Base-by-base conservation (phyloP, 1,140 invertebrate genomes). In the Daktulosphaira vitifoliae region DNA sequence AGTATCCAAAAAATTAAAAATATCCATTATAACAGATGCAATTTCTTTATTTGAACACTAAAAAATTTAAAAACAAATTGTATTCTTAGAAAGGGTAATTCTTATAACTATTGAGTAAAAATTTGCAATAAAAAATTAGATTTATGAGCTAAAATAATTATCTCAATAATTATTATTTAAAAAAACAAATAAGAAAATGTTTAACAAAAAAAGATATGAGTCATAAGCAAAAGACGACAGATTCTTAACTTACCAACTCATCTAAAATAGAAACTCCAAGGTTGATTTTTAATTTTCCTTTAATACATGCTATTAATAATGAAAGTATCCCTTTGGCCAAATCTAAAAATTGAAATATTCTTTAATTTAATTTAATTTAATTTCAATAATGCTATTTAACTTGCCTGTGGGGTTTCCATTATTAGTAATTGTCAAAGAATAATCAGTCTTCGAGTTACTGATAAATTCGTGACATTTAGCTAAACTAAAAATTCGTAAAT, bases 1-100 rank as follows among this genome's bases (percentile, higher is more conserved):
- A 39, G 84, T 83, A 78, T 93, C 90, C 56, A 88, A 78, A 50
- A 89, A 79, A 71, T 84, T 87, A 53, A 90, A 81, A 53, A 90
- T 81, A 75, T 92, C 89, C 65, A 89, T 78, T 66, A 90, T 80
- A 38, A 88, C 79, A 16, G 87, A 85, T 50, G 86, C 82, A 72
- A 90, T 81, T 71, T 88, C 86, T 49, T 80, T 78, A 77, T 91
- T 87, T 29, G 44, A 65, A 53, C 33, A 26, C 51, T 68, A 29
- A 48, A 42, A 66, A 25, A 49, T 2, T 15, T 8, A 23, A 22
- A 18, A 15, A 48, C 44, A 48, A 42, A 4, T 5, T 42, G 13
- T 15, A 42, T 42, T 7, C 13, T 37, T 7, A 37, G 13, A 37
- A 37, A 37, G n/a, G n/a, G n/a, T n/a, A n/a, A n/a, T n/a, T n/a